A percentile compares a stretch with the other conserved stretches of the same genome.
Evolutionary conservation across 2,888 invertebrate genomes (phyloP).

Genomic region (Parascotia fuliginaria): DNA sequence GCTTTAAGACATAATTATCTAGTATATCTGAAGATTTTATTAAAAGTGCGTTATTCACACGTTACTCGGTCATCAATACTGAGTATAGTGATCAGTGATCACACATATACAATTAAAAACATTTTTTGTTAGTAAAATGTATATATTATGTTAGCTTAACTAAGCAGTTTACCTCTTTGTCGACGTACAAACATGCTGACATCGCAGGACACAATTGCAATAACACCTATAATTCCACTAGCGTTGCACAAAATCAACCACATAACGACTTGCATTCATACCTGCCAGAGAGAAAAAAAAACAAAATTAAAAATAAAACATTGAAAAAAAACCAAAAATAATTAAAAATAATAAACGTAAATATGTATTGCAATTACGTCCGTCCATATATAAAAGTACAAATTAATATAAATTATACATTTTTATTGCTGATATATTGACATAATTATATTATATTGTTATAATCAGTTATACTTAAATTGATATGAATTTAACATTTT

Average conservation of each 20-base stretch:
- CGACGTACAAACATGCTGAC: slow-evolving; percentile 27
- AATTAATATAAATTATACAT: slow-evolving; percentile 24
- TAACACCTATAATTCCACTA: slow-evolving; percentile 62
- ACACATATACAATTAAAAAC: no score
- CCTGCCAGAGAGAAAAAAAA: slow-evolving; percentile 67
- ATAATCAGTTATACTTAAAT: slow-evolving; percentile 35
- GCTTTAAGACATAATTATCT: no score
- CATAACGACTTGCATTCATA: slow-evolving; percentile 82
- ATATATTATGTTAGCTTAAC: slow-evolving; percentile 30
- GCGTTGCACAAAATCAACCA: slow-evolving; percentile 69
- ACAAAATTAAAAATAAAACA: slow-evolving; percentile 42
- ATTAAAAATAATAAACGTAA: slow-evolving; percentile 21
- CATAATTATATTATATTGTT: slow-evolving; percentile 14
- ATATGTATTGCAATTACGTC: slow-evolving; percentile 54
- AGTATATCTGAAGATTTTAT: no score
- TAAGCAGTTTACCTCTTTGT: slow-evolving; percentile 25
- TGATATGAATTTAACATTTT: slow-evolving; percentile 48
- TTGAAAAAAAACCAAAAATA: slow-evolving; percentile 11
- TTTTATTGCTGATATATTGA: slow-evolving; percentile 39
- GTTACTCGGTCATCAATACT: no score
- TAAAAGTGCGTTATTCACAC: no score
- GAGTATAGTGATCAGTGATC: no score
- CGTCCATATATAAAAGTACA: slow-evolving; percentile 32
- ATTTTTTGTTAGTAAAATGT: not conserved
- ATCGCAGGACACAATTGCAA: slow-evolving; percentile 64